A percentile compares a stretch with the other conserved stretches of the same genome.
Evolutionary conservation across 2,113 vertebrate species (phyloP).

Genomic region (Ahaetulla prasina): DNA sequence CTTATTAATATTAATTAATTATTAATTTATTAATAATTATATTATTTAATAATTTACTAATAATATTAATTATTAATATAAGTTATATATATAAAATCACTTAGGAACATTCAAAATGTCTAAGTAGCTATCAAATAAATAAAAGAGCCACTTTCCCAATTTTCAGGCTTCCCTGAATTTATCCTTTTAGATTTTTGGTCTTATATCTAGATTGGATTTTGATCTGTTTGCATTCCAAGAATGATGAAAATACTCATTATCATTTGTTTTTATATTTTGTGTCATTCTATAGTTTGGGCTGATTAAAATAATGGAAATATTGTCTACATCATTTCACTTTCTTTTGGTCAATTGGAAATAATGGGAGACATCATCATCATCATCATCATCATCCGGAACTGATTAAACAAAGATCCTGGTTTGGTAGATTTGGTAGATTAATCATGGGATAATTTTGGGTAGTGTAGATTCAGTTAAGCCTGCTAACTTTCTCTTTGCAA

Average conservation of each 20-base stretch:
- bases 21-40: too few species aligned
- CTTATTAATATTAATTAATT: too few species aligned
- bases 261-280: background rate
- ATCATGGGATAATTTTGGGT: background rate
- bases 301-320: background rate
- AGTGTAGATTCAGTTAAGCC: background rate
- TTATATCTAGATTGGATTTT: background rate
- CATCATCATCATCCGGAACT: background rate
- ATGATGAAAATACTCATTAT: background rate
- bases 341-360: background rate
- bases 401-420: background rate
- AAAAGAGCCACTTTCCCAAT: background rate
- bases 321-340: background rate
- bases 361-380: background rate
- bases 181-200: background rate
- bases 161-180: background rate
- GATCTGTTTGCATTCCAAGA: background rate
- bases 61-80: background rate
- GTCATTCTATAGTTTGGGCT: background rate
- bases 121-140: background rate
- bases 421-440: background rate
- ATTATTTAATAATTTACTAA: too few species aligned
- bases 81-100: background rate
- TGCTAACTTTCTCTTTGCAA: background rate
- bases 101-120: background rate